Base-by-base conservation (phyloP, 2,888 invertebrate species). In the Philereme vetulata region DNA sequence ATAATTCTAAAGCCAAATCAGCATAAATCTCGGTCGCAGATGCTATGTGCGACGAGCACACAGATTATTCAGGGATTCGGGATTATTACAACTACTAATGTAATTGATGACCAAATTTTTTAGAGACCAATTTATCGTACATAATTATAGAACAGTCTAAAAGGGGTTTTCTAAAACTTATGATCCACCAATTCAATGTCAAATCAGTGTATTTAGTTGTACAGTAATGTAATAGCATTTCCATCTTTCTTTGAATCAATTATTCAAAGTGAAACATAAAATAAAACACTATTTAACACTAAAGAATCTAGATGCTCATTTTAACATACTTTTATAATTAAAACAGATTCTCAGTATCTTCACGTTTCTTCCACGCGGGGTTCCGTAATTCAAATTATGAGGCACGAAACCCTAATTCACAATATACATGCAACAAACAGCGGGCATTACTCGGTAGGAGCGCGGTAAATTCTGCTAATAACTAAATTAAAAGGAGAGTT, bases 361-460 rank as follows among this genome's bases (percentile, higher is more conserved):
- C 59, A 56, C 58, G 50, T 61, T 61, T 54, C 56, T 58, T 49
- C 51, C 57, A 62, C 63, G 58, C 34, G 6, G 47, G 51, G 64
- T 65, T 56, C 54, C 61, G 62, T 65, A 59, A 62, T 64, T 69
- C 65, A 67, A 67, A 67, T 69, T 63, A 69, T 56, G 50, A 42
- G 36, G 47, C 55, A 52, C 52, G 61, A 65, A 60, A 55, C 65
- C 62, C 63, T 66, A 70, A 67, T 67, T 65, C 66, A 70, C 58
- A 65, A 55, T 61, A 60, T 67, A 62, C 65, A 67, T 68, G 65
- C 67, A 67, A 65, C 67, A 65, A 67, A 65, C 65, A 64, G 66
- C 62, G 53, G 51, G 52, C 60, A 62, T 63, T 62, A 65, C 51
- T 56, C 58, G 50, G 58, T 59, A 65, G 58, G 63, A 61, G 32